Evolutionary conservation across 2,888 invertebrate genomes (phyloP), one percentile per base, ranked within the genome.

Genomic region (Agriopis aurantiaria): DNA sequence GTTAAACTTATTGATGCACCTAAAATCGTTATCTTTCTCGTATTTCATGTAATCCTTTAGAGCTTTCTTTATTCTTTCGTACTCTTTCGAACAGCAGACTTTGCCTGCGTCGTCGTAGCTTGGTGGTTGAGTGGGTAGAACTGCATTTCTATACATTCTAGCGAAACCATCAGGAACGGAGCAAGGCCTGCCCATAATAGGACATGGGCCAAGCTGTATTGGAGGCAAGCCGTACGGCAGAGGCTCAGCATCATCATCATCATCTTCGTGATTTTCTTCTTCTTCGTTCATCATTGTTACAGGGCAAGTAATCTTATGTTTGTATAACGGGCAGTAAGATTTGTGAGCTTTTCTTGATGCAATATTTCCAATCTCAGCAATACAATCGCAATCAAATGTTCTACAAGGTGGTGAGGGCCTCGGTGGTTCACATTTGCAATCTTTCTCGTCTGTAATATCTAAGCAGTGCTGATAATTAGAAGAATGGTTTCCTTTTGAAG

Each of bases 81-180:
- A 94, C 77, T 94, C 93, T 75, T 90, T 93, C 0, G 94, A 92
- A 77, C 94, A 94, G 74, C 94, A 94, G 8, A 94, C 88, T 85
- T 93, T 93, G 8, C 93, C 93, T 3, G 90, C 90, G 33, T 91
- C 87, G 59, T 86, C 88, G 72, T 91, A 91, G 73, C 92, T 93
- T 0, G 89, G 88, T 8, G 92, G 93, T 64, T 80, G 79, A 1
- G 85, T 68, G 49, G 91, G 87, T 65, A 86, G 71, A 10, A 80
- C 86, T 49, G 88, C 93, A 23, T 80, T 90, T 71, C 85, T 93
- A 70, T 93, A 93, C 93, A 94, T 93, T 73, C 88, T 90, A 14
- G 92, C 88, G 65, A 92, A 94, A 17, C 94, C 94, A 69, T 94
- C 93, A 12, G 93, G 91, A 1, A 89, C 88, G 12, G 89, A 78